phyloP scores from a whole-genome alignment of 2,888 invertebrate genomes.

The Podabrus alpinus region DNA sequence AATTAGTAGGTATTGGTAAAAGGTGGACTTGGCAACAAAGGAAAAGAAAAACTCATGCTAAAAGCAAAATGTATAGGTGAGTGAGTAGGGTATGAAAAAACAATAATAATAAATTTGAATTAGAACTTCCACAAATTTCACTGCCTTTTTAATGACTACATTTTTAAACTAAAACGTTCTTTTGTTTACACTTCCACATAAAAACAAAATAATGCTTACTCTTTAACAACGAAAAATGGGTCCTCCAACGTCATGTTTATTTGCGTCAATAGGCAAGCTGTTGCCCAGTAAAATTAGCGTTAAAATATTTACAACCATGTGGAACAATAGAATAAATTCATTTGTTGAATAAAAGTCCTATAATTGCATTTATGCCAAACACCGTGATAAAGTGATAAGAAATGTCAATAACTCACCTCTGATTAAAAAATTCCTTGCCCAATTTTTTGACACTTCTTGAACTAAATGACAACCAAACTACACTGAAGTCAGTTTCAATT shows the following conservation, averaged over 20 bases:
- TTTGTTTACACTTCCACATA: slow-evolving; percentile 1
- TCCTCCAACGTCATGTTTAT: slow-evolving; percentile 97
- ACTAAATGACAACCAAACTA: background rate
- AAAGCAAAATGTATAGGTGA: background rate
- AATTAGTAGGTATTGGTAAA: background rate
- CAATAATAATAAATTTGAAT: background rate
- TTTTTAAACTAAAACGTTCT: background rate
- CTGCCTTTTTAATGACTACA: background rate
- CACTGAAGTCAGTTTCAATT: background rate
- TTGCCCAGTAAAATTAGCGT: slow-evolving; percentile 41
- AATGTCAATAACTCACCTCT: slow-evolving; percentile 35
- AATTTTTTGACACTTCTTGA: background rate
- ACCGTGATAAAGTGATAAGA: slow-evolving; percentile 22
- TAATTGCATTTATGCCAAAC: slow-evolving; percentile 21
- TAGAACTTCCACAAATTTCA: background rate
- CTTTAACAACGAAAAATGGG: slow-evolving; percentile 98
- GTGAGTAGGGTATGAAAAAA: background rate
- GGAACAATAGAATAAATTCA: slow-evolving; percentile 33
- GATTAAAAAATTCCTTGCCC: background rate
- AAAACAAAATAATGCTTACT: slow-evolving; percentile 70
- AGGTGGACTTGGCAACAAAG: background rate
- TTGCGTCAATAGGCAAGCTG: slow-evolving; percentile 42
- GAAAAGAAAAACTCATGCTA: background rate
- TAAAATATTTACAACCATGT: slow-evolving; percentile 43
- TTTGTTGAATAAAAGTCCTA: slow-evolving; percentile 24